Base-by-base conservation (phyloP, 1,140 invertebrate genomes). In the Chelonus insularis region DNA sequence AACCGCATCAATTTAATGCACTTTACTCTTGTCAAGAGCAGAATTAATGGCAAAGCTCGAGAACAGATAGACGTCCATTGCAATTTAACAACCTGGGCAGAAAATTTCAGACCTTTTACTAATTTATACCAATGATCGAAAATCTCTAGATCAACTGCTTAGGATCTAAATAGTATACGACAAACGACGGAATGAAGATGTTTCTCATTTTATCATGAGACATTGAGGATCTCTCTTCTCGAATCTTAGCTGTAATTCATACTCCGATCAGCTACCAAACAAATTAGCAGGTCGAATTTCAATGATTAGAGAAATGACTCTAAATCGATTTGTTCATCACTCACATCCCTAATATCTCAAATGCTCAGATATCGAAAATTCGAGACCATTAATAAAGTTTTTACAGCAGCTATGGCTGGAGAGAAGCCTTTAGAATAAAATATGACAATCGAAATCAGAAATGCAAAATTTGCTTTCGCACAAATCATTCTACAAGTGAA, bases 41-140 rank as follows among this genome's bases (percentile, higher is more conserved):
- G 21, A 50, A 60, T 64, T 12, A 56, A 25, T 9, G 57, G 63
- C 14, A 60, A 48, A 54, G 63, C 63, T 8, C 7, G 57, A 21
- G 57, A 60, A 36, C 51, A 64, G 48, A 56, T 64, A 21, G 63
- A 64, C 29, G 47, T 50, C 41, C 57, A 64, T 34, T 64, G 57
- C 25, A 50, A 64, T 37, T n/a, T 64, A 1, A 60, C 63, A 9
- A 56, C 51, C 9, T 64, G 51, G 57, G 29, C 18, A 16, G 57
- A 59, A 50, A n/a, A 64, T 64, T 39, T 64, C 57, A 9, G 57
- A 64, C 36, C 48, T 64, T 18, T 50, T 64, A 20, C 25, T 64
- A 1, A 64, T 34, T 25, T 50, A 60, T 7, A 60, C 56, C 39
- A 18, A 59, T 36, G 62, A 64, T 48, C 59, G 54, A 64, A 64